Percentiles rank a stretch among this genome's conserved stretches.
Evolutionary conservation across 2,888 invertebrate species (phyloP).

Genomic region (Frankliniella intonsa): DNA sequence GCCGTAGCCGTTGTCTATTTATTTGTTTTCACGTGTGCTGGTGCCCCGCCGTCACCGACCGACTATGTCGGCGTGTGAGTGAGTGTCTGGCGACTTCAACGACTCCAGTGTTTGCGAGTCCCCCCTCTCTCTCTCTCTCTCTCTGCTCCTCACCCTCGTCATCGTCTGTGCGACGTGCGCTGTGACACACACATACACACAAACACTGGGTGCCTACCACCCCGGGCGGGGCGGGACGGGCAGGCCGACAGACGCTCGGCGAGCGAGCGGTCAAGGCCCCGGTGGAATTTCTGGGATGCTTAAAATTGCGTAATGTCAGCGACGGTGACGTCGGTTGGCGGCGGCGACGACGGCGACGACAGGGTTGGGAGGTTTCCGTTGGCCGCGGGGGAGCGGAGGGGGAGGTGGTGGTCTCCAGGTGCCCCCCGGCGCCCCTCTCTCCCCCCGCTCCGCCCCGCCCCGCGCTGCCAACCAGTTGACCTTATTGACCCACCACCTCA

Average conservation of each 20-base stretch:
- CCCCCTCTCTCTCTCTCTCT: background rate
- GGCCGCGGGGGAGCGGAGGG: background rate
- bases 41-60: too few relatives aligned
- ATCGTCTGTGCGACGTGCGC: background rate
- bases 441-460: background rate
- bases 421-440: background rate
- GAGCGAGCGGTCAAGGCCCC: conserved; percentile 8
- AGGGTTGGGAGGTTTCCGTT: too few relatives aligned
- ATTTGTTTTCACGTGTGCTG: too few relatives aligned
- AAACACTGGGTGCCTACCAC: background rate
- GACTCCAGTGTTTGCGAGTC: background rate
- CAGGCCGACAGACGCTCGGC: background rate
- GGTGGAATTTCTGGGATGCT: background rate
- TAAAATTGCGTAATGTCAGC: background rate
- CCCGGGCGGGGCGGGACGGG: background rate
- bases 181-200: background rate
- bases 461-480: background rate
- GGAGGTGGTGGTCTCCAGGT: background rate
- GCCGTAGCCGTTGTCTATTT: too few relatives aligned
- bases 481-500: conserved; percentile 18
- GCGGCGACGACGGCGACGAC: too few relatives aligned
- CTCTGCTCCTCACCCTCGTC: background rate
- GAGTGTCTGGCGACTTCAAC: too few relatives aligned
- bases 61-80: too few relatives aligned
- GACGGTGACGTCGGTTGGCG: background rate